Evolutionary conservation across 2,888 invertebrate genomes (phyloP), one percentile per base, ranked within the genome.

Genomic region (Ectemnius lituratus): DNA sequence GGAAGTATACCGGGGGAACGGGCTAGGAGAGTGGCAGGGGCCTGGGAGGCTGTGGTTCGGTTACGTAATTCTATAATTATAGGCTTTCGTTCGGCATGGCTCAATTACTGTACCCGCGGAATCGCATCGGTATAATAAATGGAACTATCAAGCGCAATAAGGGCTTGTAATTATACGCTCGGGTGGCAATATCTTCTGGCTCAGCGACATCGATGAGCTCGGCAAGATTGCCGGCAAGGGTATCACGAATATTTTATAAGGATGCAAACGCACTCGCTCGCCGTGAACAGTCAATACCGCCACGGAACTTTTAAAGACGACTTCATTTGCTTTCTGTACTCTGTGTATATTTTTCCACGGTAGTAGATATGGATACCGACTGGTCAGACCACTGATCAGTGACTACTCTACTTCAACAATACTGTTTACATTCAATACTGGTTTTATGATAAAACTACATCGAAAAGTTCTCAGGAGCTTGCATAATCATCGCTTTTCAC

Each of bases 21-120:
- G 57, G 14, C 28, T 37, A 11, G 49, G 45, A 67, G 52, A 45
- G 52, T 49, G 56, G 2, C 23, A 11, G 16, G n/a, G n/a, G n/a
- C 14, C 14, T 6, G 11, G 28, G 57, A 18, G 56, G 1, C 23
- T 46, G 58, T 18, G 69, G 67, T 47, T 52, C 67, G 67, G 70
- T 67, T 70, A 62, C 70, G 77, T 73, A 78, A 78, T 73, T 77
- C 73, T 77, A 78, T 78, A 77, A 78, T 78, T 70, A 70, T 67
- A 77, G 66, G 64, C 66, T 70, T 72, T 70, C 60, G 64, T 63
- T 66, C 72, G 66, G 72, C 66, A 77, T 77, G 69, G 73, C 77
- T 77, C 72, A 76, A 76, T 77, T 77, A 76, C 73, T 65, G 60
- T 13, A 70, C 56, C 37, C 56, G 72, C 62, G 63, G 56, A 69